A percentile compares a stretch with the other conserved stretches of the same genome.
Conservation (phyloP, 2,888 invertebrate species). For the Agrotis exclamationis region DNA sequence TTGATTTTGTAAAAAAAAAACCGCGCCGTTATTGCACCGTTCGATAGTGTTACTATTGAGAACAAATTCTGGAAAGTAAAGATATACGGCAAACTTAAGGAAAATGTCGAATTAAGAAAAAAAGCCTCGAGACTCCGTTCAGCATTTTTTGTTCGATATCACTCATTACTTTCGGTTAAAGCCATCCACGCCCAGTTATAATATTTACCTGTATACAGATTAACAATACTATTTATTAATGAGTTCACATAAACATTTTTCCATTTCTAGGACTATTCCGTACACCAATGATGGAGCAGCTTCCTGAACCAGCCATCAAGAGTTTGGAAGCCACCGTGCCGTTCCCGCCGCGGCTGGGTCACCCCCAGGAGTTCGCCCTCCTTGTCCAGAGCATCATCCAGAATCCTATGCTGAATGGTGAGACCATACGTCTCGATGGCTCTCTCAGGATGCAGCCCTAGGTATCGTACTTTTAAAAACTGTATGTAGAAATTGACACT, state of each 20-base stretch:
- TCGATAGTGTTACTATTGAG: no score
- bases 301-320: slow-evolving; percentile 89
- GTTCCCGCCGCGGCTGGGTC: slow-evolving; percentile 90
- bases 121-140: no score
- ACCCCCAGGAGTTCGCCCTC: slow-evolving; percentile 89
- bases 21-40: no score
- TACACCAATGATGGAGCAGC: slow-evolving; percentile 87
- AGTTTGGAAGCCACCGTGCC: slow-evolving; percentile 88
- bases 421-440: slow-evolving; percentile 91
- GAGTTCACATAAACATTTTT: neutral
- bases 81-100: no score
- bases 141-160: no score
- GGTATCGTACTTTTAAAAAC: slow-evolving; percentile 45
- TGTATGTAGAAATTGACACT: slow-evolving; percentile 22
- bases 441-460: slow-evolving; percentile 91
- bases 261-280: slow-evolving; percentile 87
- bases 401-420: slow-evolving; percentile 91
- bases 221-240: no score
- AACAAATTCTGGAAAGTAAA: no score
- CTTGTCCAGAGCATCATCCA: slow-evolving; percentile 90
- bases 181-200: no score
- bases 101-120: no score
- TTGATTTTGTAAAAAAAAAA: no score
- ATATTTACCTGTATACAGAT: no score
- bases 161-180: no score